These are phyloP conservation scores for Mycalesis mineus DNA, from an alignment of 2,888 invertebrate genomes.

Conservation along the genomic window DNA sequence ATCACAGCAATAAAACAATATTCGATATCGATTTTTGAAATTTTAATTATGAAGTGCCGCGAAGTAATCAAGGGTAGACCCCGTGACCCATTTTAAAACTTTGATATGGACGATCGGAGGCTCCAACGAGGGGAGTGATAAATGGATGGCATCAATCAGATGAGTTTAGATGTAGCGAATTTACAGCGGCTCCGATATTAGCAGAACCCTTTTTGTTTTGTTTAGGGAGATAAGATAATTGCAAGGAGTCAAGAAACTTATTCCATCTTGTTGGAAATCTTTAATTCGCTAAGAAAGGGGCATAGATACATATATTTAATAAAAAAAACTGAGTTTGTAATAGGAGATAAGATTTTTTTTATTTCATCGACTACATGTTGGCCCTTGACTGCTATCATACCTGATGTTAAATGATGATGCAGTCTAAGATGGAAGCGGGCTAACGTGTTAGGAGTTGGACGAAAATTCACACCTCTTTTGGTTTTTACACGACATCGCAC, in stretches of 20 bases:
- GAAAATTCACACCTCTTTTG: too few species aligned
- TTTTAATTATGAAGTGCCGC: constrained; percentile 67
- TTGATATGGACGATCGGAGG: constrained; percentile 51
- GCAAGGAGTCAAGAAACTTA: neutral
- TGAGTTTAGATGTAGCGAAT: constrained; percentile 74
- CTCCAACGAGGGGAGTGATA: constrained; percentile 72
- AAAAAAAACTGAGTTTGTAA: too few species aligned
- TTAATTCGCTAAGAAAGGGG: neutral
- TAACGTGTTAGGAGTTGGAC: too few species aligned
- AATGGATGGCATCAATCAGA: constrained; percentile 76
- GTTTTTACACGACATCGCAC: too few species aligned
- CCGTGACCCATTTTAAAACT: constrained; percentile 77
- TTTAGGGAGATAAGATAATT: constrained; percentile 29
- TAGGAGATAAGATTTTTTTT: too few species aligned
- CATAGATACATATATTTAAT: too few species aligned
- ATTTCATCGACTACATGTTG: too few species aligned
- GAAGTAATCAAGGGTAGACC: constrained; percentile 65
- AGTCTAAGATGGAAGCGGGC: too few species aligned
- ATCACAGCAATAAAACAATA: neutral
- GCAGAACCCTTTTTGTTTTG: constrained; percentile 53
- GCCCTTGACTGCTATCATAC: too few species aligned
- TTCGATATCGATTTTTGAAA: constrained; percentile 55
- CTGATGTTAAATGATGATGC: too few species aligned
- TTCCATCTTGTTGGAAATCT: neutral
- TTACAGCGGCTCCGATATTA: constrained; percentile 55